Base-by-base conservation (phyloP, 1,140 invertebrate species). In the Apocrypta bakeri region DNA sequence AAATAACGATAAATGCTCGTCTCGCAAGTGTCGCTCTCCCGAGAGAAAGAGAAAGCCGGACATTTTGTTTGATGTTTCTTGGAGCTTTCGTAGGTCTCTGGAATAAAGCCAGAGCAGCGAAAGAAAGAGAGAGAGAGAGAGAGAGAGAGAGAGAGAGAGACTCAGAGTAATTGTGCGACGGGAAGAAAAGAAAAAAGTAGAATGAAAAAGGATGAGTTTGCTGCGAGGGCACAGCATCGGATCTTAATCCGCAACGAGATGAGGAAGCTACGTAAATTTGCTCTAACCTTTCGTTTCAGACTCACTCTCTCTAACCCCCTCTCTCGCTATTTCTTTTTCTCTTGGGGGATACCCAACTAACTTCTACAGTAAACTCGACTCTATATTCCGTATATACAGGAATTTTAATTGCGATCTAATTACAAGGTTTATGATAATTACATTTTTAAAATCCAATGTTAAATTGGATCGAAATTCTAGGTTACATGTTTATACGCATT, bases 31-130 rank as follows among this genome's bases (percentile, higher is more conserved):
- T 17, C 42, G 24, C 25, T 56, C 48, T 56, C 48, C 17, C 37
- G 31, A 33, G 29, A n/a, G 69, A 66, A 71, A 48, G 42, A 48
- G 42, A 48, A 48, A 21, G 21, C 21, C 48, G 48, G 56, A 63
- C 48, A 31, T 37, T 79, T 79, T 72, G 69, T 79, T 72, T 63
- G 68, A 79, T 79, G 68, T 79, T 72, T 79, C 69, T 27, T 4
- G 24, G 29, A 72, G 42, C n/a, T 79, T 79, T 37, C 78, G 27
- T 37, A 31, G n/a, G 27, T 48, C 33, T 61, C 68, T 56, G 48
- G n/a, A 37, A 31, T 24, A 48, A 71, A 56, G 24, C 11, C 29
- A 24, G 31, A 27, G n/a, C 17, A n/a, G n/a, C 12, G n/a, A 0
- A 42, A 21, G 40, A 69, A 12, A 29, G 29, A 42, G 64, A 4